A percentile compares a stretch with the other conserved stretches of the same genome.
These are phyloP conservation scores for Teleiodes luculella DNA, from an alignment of 2,888 invertebrate species.

Conservation along the genomic window DNA sequence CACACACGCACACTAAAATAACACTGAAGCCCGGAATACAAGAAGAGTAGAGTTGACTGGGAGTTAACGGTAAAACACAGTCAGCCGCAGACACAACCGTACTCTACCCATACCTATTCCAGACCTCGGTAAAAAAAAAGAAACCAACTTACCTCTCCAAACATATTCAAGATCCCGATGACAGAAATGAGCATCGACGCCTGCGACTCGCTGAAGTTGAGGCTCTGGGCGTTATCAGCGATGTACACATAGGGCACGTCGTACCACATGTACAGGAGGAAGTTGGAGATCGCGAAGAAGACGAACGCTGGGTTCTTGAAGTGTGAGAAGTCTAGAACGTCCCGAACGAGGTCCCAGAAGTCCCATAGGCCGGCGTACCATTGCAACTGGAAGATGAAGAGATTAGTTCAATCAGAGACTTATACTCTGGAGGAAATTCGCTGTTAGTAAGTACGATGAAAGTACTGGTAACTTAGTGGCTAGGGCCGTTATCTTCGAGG, in stretches of 20 bases:
- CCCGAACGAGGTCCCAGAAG: constrained; percentile 85
- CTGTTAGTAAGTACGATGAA: too few relatives aligned
- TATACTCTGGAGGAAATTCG: too few relatives aligned
- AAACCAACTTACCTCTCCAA: constrained; percentile 85
- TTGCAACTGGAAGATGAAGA: constrained; percentile 66
- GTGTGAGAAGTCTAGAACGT: constrained; percentile 90
- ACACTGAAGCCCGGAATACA: too few relatives aligned
- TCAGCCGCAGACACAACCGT: too few relatives aligned
- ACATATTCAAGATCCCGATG: constrained; percentile 92
- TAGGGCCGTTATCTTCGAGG: too few relatives aligned
- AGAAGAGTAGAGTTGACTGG: too few relatives aligned
- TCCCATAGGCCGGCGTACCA: constrained; percentile 88
- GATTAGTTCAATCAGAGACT: neutral
- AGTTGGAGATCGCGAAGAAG: constrained; percentile 91
- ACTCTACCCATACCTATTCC: too few relatives aligned
- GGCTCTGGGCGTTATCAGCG: constrained; percentile 86
- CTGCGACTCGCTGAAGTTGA: constrained; percentile 85
- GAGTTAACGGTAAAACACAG: too few relatives aligned
- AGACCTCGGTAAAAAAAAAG: too few relatives aligned
- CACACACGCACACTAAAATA: too few relatives aligned
- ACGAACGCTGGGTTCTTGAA: constrained; percentile 86
- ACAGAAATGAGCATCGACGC: constrained; percentile 90
- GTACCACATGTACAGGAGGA: constrained; percentile 94
- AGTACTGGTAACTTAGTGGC: too few relatives aligned
- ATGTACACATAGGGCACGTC: constrained; percentile 96